Percentiles rank a stretch among this genome's conserved stretches.
Evolutionary conservation across 2,113 vertebrate genomes (phyloP).

Genomic region (Sorex araneus): DNA sequence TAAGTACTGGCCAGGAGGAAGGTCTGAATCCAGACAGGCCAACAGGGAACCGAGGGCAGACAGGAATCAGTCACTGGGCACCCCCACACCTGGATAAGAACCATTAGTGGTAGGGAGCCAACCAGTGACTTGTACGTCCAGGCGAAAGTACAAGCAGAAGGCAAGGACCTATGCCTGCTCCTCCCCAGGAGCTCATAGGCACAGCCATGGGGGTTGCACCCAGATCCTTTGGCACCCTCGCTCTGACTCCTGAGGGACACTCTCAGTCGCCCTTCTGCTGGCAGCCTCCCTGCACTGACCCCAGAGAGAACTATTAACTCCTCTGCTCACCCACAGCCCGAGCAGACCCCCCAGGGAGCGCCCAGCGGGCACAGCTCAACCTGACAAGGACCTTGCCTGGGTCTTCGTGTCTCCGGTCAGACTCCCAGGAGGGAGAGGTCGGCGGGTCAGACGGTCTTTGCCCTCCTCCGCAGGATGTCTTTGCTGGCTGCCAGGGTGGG

Average conservation of each 20-base stretch:
- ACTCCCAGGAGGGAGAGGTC: not conserved
- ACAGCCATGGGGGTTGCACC: not conserved
- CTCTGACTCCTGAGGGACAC: not conserved
- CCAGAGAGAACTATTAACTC: not conserved
- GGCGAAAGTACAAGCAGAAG: no score
- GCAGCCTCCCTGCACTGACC: not conserved
- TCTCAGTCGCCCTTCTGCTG: not conserved
- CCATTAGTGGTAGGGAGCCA: not conserved
- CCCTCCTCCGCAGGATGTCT: no score
- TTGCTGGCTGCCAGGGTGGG: rapidly evolving
- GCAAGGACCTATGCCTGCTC: no score
- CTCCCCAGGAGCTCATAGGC: not conserved
- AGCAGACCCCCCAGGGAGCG: not conserved
- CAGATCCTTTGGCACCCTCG: not conserved
- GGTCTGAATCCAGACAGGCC: not conserved
- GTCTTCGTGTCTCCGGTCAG: not conserved
- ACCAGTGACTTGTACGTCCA: not conserved
- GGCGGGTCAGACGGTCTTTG: not conserved
- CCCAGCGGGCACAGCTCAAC: rapidly evolving
- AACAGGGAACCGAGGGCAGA: not conserved
- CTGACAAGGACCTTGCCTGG: not conserved
- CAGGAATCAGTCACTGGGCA: not conserved
- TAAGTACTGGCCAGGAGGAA: not conserved
- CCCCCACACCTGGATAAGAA: not conserved
- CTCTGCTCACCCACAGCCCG: not conserved